Percentiles rank a stretch among this genome's conserved stretches.
Conservation (phyloP, 2,888 invertebrate genomes). For the Tholera decimalis region DNA sequence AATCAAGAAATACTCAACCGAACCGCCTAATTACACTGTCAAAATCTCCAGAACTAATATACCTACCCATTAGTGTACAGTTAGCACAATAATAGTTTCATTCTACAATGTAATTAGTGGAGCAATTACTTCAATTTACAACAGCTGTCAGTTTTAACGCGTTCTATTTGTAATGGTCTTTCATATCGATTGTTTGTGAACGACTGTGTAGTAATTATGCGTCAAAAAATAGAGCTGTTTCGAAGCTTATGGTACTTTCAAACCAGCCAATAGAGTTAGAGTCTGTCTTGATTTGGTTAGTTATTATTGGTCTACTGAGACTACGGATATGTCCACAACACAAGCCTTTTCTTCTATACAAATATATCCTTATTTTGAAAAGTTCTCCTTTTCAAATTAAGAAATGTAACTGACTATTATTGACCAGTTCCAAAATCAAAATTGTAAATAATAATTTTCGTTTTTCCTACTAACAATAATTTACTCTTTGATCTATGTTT, state of each 20-base stretch:
- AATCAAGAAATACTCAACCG: background rate
- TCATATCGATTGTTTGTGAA: constrained; percentile 17
- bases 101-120: constrained; percentile 26
- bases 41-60: constrained; percentile 2
- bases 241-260: background rate
- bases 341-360: too few relatives aligned
- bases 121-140: constrained; percentile 39
- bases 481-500: too few relatives aligned
- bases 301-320: too few relatives aligned
- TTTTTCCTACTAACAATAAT: too few relatives aligned
- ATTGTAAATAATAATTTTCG: too few relatives aligned
- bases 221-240: background rate
- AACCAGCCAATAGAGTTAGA: background rate
- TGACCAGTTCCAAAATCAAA: too few relatives aligned
- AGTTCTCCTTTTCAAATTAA: too few relatives aligned
- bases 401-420: too few relatives aligned
- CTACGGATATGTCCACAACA: too few relatives aligned
- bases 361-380: too few relatives aligned
- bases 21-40: constrained; percentile 20
- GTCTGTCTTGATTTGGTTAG: too few relatives aligned
- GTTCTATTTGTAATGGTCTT: constrained; percentile 29
- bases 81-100: constrained; percentile 29
- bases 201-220: background rate
- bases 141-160: constrained; percentile 19
- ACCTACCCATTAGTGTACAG: constrained; percentile 19